A percentile compares a stretch with the other conserved stretches of the same genome.
Conservation (phyloP, 2,888 invertebrate genomes). For the Blastobasis adustella region DNA sequence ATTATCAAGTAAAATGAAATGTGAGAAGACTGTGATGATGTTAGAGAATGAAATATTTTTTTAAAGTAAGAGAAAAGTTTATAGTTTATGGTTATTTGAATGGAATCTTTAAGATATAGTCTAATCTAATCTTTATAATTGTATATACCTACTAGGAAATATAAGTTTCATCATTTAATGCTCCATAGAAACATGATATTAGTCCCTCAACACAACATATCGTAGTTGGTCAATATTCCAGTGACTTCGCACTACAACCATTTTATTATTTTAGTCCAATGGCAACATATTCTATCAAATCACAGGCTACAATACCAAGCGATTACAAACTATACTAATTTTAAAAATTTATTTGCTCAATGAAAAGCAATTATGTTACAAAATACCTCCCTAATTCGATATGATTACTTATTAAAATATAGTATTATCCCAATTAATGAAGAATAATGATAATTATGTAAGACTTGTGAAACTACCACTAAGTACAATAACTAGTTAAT, state of each 20-base stretch:
- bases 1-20: slow-evolving; percentile 35
- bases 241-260: too few species aligned
- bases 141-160: too few species aligned
- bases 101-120: too few species aligned
- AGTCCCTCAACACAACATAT: slow-evolving; percentile 38
- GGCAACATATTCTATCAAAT: too few species aligned
- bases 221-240: slow-evolving; percentile 23
- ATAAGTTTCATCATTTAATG: too few species aligned
- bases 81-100: slow-evolving; percentile 29
- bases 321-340: too few species aligned
- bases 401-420: slow-evolving; percentile 3
- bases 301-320: too few species aligned
- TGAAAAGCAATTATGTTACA: slow-evolving; percentile 42
- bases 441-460: slow-evolving; percentile 12
- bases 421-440: slow-evolving; percentile 3
- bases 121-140: too few species aligned
- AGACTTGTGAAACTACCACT: slow-evolving; percentile 45
- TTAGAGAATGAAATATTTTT: slow-evolving; percentile 47
- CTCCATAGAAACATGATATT: slow-evolving; percentile 1
- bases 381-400: neutral
- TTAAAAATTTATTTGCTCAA: slow-evolving; percentile 51
- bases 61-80: slow-evolving; percentile 32
- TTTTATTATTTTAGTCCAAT: too few species aligned
- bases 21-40: slow-evolving; percentile 73
- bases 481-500: slow-evolving; percentile 64